A percentile compares a stretch with the other conserved stretches of the same genome.
These are phyloP conservation scores for Nyctibius bracteatus DNA, from an alignment of 2,113 vertebrate genomes.

Conservation along the genomic window DNA sequence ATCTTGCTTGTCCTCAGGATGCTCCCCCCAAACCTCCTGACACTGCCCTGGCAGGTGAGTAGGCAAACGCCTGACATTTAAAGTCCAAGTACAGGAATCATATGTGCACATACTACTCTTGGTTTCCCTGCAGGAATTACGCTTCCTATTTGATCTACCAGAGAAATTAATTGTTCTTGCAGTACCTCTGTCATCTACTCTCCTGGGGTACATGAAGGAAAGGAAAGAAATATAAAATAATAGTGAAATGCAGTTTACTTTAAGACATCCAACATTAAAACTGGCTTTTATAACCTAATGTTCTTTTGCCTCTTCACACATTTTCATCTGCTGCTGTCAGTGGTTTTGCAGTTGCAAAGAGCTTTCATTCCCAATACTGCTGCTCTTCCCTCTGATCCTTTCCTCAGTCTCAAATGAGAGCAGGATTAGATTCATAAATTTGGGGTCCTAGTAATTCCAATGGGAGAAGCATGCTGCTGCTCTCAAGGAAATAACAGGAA, in stretches of 20 bases:
- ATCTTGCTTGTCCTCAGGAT: neutral
- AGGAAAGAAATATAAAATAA: neutral
- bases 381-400: neutral
- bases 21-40: neutral
- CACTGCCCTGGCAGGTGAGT: neutral
- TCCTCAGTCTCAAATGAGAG: neutral
- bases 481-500: neutral
- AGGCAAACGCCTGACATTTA: neutral
- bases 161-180: neutral
- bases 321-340: neutral
- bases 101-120: neutral
- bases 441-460: neutral
- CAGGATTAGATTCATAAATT: neutral
- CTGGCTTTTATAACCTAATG: neutral
- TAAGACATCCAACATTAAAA: neutral
- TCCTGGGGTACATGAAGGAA: neutral
- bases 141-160: neutral
- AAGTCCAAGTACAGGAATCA: neutral
- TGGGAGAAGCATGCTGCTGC: neutral
- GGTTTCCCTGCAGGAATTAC: neutral
- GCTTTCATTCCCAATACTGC: neutral
- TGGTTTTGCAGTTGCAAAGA: neutral
- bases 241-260: neutral
- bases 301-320: neutral
- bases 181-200: neutral